These are phyloP conservation scores for Sebastes itinus DNA, from an alignment of 2,797 vertebrate species.

Conservation along the genomic window DNA sequence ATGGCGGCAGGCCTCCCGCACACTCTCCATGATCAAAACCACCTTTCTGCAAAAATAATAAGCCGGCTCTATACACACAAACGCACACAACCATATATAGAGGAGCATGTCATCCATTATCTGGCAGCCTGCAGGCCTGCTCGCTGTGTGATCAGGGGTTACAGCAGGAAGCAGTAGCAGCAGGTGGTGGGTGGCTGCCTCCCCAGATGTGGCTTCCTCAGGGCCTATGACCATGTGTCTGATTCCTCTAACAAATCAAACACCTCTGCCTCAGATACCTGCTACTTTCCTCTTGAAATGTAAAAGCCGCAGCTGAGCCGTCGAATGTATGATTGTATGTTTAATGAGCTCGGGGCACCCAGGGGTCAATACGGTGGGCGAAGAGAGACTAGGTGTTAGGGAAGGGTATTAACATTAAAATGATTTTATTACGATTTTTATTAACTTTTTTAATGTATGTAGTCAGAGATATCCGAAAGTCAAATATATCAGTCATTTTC, in stretches of 20 bases:
- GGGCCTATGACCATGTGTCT: conserved; percentile 11
- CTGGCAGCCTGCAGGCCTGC: conserved; percentile 5
- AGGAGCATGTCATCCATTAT: conserved; percentile 18
- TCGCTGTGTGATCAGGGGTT: conserved; percentile 45
- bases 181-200: conserved; percentile 25
- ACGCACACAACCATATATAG: neutral
- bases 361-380: conserved; percentile 31
- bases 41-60: conserved; percentile 15
- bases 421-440: neutral
- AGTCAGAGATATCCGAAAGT: too few species aligned
- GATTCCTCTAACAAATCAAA: conserved; percentile 51
- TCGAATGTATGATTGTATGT: neutral
- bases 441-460: too few species aligned
- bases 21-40: conserved; percentile 36
- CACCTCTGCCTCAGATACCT: conserved; percentile 30
- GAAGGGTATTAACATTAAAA: conserved; percentile 16
- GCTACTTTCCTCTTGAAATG: conserved; percentile 11
- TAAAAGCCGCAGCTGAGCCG: conserved; percentile 8
- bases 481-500: too few species aligned
- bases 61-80: neutral
- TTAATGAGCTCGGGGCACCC: conserved; percentile 39
- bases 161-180: neutral
- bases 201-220: conserved; percentile 33
- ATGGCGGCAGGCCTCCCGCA: neutral
- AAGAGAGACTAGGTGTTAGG: conserved; percentile 5